Evolutionary conservation across 2,797 vertebrate genomes (phyloP), one percentile per base, ranked within the genome.

Genomic region (Choloepus didactylus): DNA sequence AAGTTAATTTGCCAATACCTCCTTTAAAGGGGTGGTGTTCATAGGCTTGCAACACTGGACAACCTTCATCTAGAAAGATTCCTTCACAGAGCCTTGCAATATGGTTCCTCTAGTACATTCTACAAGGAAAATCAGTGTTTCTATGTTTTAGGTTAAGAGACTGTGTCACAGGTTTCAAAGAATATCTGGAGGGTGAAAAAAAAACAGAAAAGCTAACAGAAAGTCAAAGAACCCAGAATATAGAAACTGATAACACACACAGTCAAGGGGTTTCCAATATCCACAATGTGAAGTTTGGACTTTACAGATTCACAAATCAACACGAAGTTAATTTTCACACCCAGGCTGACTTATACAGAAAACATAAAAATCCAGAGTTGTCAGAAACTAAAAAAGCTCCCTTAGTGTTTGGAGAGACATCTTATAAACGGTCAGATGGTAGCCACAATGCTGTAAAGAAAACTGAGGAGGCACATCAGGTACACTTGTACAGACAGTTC

Each of bases 311-410:
- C 60, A 86, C 85, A 69, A n/a, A 59, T 85, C 59, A 41, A 93
- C 69, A 72, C 21, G 44, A 87, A 86, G 85, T 93, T 35, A 82
- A 66, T 95, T 86, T 94, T 87, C 95, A 91, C 75, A 79, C 21
- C 41, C 64, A 51, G 80, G 66, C 23, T 38, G 86, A 93, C 38
- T 95, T 62, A 79, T 4, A 86, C 5, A 56, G 46, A 94, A 82
- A 88, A 83, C 29, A 75, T 56, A 62, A 89, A 89, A 70, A 88
- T 56, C 67, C 31, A 62, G 27, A 69, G 62, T 72, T 69, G 67
- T 83, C 85, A 93, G 92, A 92, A 62, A 25, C 49, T 77, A 41
- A 82, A 75, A 91, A 27, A 19, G 56, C 81, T 91, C 73, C 79
- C 29, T 9, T n/a, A 64, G n/a, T 3, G 19, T 75, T 41, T 69